Evolutionary conservation across 2,888 invertebrate species (phyloP).

Genomic region (Calliopum simillimum): DNA sequence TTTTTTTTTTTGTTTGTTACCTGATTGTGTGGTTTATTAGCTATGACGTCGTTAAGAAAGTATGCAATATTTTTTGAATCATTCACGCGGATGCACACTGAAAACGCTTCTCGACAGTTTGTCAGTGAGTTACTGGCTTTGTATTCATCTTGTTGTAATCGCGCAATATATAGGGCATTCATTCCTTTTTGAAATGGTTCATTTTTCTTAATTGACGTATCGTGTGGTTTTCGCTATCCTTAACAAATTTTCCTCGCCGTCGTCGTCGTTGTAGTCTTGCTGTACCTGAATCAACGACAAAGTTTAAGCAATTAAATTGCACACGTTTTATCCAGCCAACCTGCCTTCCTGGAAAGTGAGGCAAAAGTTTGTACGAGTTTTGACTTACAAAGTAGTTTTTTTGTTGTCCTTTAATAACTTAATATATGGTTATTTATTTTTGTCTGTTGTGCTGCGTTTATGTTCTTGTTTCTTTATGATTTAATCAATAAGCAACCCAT

Average conservation of each 20-base stretch:
- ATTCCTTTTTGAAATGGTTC: background rate
- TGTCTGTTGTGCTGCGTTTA: background rate
- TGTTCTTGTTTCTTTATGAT: background rate
- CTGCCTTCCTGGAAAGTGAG: background rate
- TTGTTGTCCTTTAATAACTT: background rate
- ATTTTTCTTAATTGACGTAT: constrained; percentile 16
- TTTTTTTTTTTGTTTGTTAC: background rate
- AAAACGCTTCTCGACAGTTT: background rate
- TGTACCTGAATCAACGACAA: background rate
- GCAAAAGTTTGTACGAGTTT: background rate
- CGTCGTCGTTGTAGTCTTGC: too few species aligned
- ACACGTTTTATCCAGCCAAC: constrained; percentile 7
- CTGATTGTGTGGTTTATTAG: too few species aligned
- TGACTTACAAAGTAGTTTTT: background rate
- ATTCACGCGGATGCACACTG: too few species aligned
- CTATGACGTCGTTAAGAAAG: constrained; percentile 11
- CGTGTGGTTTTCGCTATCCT: constrained; percentile 15
- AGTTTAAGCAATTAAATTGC: constrained; percentile 20
- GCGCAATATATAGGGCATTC: constrained; percentile 1
- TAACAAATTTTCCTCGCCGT: background rate
- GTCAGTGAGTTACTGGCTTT: background rate
- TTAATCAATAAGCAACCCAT: constrained; percentile 1
- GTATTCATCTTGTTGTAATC: background rate
- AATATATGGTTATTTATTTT: constrained; percentile 40
- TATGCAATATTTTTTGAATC: background rate